Evolutionary conservation across 2,113 vertebrate species (phyloP), one percentile per base, ranked within the genome.

Genomic region (Pangasianodon gigas): DNA sequence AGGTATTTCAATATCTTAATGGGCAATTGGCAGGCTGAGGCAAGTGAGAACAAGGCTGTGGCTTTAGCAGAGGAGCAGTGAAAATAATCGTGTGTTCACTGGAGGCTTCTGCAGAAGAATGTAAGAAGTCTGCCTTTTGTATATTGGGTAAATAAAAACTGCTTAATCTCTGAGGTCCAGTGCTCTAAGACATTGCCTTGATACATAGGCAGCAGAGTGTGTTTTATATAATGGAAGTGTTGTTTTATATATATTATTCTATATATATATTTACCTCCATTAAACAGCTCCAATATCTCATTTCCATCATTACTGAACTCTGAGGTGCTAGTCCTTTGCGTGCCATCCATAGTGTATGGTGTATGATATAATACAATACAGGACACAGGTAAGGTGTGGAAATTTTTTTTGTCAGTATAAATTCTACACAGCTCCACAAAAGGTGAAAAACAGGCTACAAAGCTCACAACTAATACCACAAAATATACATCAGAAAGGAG

Each of bases 381-480:
- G 90, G 91, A 93, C 93, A 82, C 41, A 60, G 56, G 4, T 48
- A 82, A 82, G 11, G 85, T 92, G 84, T 91, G 85, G 92, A 88
- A 92, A 44, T 69, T 86, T 71, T 92, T 88, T 81, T 94, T 94
- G 48, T 93, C 92, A 93, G 94, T 94, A 95, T 94, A 96, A 96
- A 96, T 93, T 95, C 94, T 95, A 96, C 92, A 96, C 93, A 95
- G 92, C 88, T 93, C 89, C 90, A 95, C 94, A 93, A 87, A 94
- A 93, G 93, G 94, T 48, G 10, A 83, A 44, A 94, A 95, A 94
- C 93, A 96, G 93, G 89, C 93, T 95, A 96, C 93, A 94, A 92
- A 95, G 87, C 89, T 95, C 95, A 96, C 94, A 95, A 94, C 93
- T 95, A 93, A 90, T 95, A 95, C 91, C 94, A 96, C 96, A 96